phyloP scores from a whole-genome alignment of 2,113 vertebrate species.

The Hippocampus zosterae region DNA sequence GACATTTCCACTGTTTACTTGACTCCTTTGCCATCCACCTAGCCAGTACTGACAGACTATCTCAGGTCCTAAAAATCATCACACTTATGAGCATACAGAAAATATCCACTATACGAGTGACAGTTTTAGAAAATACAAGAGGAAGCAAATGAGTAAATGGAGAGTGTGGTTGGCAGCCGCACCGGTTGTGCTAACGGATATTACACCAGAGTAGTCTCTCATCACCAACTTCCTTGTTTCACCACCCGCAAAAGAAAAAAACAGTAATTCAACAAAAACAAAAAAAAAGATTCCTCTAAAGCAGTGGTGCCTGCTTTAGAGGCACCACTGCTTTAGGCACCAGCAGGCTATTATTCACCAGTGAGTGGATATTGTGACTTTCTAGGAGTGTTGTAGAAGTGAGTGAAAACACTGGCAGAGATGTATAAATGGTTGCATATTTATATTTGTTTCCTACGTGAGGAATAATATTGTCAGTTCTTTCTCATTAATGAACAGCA shows the following conservation, averaged over 20 bases:
- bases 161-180: not conserved
- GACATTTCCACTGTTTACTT: slow-evolving; percentile 19
- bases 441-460: no score
- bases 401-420: no score
- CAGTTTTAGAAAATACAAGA: not conserved
- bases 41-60: slow-evolving; percentile 16
- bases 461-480: no score
- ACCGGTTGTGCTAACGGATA: not conserved
- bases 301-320: no score
- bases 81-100: slow-evolving; percentile 4
- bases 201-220: not conserved
- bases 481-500: no score
- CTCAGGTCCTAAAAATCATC: slow-evolving; percentile 10
- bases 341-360: no score
- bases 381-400: no score
- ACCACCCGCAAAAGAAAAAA: not conserved
- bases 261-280: not conserved
- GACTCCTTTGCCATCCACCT: slow-evolving; percentile 11
- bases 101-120: not conserved
- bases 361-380: no score
- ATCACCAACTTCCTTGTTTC: not conserved
- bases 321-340: no score
- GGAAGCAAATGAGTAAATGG: not conserved
- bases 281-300: not conserved
- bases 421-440: no score